Base-by-base conservation (phyloP, 2,797 vertebrate genomes). In the Acanthis flammea region DNA sequence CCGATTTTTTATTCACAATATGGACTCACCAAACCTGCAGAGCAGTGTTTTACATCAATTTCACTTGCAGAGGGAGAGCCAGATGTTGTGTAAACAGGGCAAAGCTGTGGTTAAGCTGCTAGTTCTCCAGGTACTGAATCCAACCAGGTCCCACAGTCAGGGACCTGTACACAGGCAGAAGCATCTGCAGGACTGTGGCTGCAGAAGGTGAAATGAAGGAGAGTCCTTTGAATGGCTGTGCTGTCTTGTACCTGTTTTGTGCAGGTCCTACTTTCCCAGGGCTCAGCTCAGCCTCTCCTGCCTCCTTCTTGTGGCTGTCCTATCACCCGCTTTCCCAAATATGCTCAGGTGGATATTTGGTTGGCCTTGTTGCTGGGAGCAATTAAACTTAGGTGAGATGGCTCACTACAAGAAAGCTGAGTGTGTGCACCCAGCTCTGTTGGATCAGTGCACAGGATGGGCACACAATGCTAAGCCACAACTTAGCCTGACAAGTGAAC, bases 111-210 rank as follows among this genome's bases (percentile, higher is more conserved):
- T 37, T 60, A 63, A 58, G 12, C 27, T 62, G n/a, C 12, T 15
- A 5, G 10, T 75, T 88, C 21, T 91, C 19, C 25, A 13, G 16
- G 16, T 41, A 9, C 31, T 68, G 44, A 9, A 41, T 73, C 45
- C 25, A 21, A 6, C 18, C 27, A 31, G 22, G 17, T 63, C 41
- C 27, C 3, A 0, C 3, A 6, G 22, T 37, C 22, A 35, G 31
- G 24, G 22, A 31, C 8, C 30, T 48, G 19, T 41, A 17, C 0
- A 0, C 7, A 37, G 33, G 22, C 8, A 30, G 23, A 47, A 83
- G 27, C 11, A 14, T 37, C 47, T 2, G 2, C 57, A 78, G 48
- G n/a, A 19, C 18, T 57, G 16, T 4, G 8, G 17, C 51, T 3
- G 2, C 35, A 39, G 37, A 37, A 83, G n/a, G 31, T 72, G 78